Evolutionary conservation across 2,888 invertebrate genomes (phyloP), one percentile per base, ranked within the genome.

Genomic region (Hypsopygia costalis): DNA sequence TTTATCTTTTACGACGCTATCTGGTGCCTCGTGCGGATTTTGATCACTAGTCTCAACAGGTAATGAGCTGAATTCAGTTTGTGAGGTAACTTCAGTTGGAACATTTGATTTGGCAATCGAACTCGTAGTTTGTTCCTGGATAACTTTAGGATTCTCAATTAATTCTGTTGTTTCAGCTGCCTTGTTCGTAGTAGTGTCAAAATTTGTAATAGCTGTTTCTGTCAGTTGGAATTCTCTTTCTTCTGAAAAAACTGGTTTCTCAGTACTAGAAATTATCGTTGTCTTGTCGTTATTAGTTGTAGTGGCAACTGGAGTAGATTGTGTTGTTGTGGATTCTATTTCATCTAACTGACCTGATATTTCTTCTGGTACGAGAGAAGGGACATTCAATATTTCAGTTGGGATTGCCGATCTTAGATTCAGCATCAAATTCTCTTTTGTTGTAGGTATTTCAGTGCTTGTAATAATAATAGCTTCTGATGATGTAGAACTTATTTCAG

Each of bases 31-130:
- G 11, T 78, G 81, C 6, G 87, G 86, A 37, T 86, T 85, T 51
- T 81, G 87, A 41, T 86, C 83, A 51, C 85, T 87, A 0, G 86
- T 85, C 57, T 86, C 87, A 16, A 87, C 74, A 0, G 86, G 81
- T 20, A 87, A 56, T 4, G 87, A 87, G 46, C 86, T 86, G 5
- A 83, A 63, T 60, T 86, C 86, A 3, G 83, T 81, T 51, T 78
- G 77, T 10, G 77, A 71, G 1, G 78, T 80, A n/a, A 82, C 68
- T 62, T 86, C 87, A 16, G 83, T 81, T 1, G 69, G 68, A 31
- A 62, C 37, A 37, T 76, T 72, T 3, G 80, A 73, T 52, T 77
- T 78, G 9, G 62, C 61, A 41, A 71, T 64, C 0, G 65, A 63
- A 41, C 55, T 74, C 0, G 73, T 71, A 1, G 68, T 67, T 45